These are phyloP conservation scores for Siphamia tubifer DNA, from an alignment of 2,113 vertebrate genomes.

Conservation along the genomic window DNA sequence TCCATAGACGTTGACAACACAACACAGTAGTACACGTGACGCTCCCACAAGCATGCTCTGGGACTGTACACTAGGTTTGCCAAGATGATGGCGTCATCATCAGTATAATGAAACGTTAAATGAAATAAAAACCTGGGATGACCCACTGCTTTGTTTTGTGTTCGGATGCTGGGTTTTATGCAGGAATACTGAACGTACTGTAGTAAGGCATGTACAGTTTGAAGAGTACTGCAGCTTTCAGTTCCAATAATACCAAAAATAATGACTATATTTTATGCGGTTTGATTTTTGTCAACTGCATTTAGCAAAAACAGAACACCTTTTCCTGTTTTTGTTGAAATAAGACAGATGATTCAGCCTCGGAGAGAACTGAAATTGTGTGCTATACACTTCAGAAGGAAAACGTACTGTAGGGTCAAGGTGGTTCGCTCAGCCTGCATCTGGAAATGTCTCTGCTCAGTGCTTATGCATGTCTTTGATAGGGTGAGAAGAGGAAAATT, in stretches of 20 bases:
- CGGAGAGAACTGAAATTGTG: constrained; percentile 46
- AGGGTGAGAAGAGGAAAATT: constrained; percentile 61
- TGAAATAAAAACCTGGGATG: constrained; percentile 22
- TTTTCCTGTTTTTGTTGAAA: constrained; percentile 40
- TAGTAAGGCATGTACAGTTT: constrained; percentile 72
- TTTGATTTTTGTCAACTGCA: constrained; percentile 33
- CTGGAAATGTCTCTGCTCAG: constrained; percentile 47
- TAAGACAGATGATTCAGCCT: constrained; percentile 39
- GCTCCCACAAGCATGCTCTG: constrained; percentile 73
- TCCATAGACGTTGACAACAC: constrained; percentile 76
- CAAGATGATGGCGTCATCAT: constrained; percentile 45
- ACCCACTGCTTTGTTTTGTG: constrained; percentile 43
- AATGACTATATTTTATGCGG: constrained; percentile 28
- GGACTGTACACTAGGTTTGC: constrained; percentile 73
- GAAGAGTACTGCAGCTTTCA: constrained; percentile 58
- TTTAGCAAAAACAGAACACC: constrained; percentile 40
- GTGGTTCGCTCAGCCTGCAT: constrained; percentile 43
- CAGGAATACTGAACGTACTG: constrained; percentile 49
- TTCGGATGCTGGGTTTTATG: constrained; percentile 36
- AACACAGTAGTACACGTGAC: constrained; percentile 76
- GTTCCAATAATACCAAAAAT: constrained; percentile 53
- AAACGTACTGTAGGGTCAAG: constrained; percentile 42
- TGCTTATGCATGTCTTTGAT: constrained; percentile 13
- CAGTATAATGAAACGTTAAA: constrained; percentile 48
- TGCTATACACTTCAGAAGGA: constrained; percentile 69